phyloP scores from a whole-genome alignment of 2,113 vertebrate genomes.

The Delphinus delphis region DNA sequence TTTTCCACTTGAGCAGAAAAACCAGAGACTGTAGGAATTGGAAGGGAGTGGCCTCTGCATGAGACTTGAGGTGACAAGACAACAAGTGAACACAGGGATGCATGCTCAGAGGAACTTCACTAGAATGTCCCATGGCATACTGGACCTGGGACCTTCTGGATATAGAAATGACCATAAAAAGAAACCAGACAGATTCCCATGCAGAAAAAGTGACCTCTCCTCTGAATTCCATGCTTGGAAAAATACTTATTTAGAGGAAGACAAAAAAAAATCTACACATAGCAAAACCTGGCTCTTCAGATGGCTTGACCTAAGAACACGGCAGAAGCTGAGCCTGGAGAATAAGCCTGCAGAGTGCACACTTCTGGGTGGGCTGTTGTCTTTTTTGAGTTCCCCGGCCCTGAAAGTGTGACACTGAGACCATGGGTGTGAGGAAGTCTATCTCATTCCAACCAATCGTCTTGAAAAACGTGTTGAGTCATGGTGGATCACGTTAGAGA shows the following conservation, averaged over 20 bases:
- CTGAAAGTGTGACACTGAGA: background rate
- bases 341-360: accelerated
- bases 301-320: background rate
- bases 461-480: background rate
- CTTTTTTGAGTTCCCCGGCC: background rate
- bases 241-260: slow-evolving; percentile 70
- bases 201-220: slow-evolving; percentile 76
- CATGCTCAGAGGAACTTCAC: background rate
- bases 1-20: slow-evolving; percentile 78
- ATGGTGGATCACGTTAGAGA: background rate
- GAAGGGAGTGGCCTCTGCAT: slow-evolving; percentile 69
- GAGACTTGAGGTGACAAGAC: slow-evolving; percentile 65
- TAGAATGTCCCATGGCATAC: background rate
- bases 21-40: slow-evolving; percentile 63
- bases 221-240: slow-evolving; percentile 77
- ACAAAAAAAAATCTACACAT: slow-evolving; percentile 15
- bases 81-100: background rate
- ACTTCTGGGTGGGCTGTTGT: accelerated
- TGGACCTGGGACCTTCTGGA: slow-evolving; percentile 58
- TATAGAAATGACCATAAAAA: slow-evolving; percentile 79
- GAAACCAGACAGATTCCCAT: slow-evolving; percentile 71
- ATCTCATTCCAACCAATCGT: background rate
- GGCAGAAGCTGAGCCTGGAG: background rate
- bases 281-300: slow-evolving; percentile 54
- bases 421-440: background rate